Evolutionary conservation across 2,888 invertebrate species (phyloP), one percentile per base, ranked within the genome.

Genomic region (Catocala nupta): DNA sequence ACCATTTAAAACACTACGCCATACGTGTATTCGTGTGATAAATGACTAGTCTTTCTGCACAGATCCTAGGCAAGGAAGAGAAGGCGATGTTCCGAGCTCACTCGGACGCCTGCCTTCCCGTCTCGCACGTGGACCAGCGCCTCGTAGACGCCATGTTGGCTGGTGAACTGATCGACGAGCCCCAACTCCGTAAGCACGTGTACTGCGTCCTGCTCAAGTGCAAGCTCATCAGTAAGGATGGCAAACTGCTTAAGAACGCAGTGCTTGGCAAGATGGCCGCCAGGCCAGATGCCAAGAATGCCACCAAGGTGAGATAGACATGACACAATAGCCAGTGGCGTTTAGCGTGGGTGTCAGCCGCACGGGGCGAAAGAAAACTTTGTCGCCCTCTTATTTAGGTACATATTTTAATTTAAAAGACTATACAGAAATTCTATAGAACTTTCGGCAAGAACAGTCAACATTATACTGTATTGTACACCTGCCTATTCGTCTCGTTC

Each of bases 11-110:
- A 0, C 4, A 25, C 1, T 3, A 25, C 4, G 1, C 25, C 4
- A 25, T 25, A 1, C 25, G 4, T 25, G 25, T 4, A 25, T 25
- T 1, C 25, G 25, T 25, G 25, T 25, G 25, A 25, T 25, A 25
- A 25, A 25, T 25, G 1, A 39, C 36, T 9, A 7, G 2, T 39
- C 5, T 39, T 39, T 39, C 36, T 39, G 8, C 8, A 0, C 70
- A 92, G 92, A 70, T 78, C 11, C 71, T 92, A 25, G 90, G 92
- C 58, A 93, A 93, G 59, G 90, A 89, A 48, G 90, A 91, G 74
- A 85, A 85, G 71, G 90, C 90, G 62, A 91, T 93, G 93, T 90
- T 94, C 81, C 90, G 88, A 52, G 84, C 86, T 52, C 93, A 94
- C 78, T 93, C 92, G 0, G 90, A 84, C 44, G 88, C 90, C 4